Percentiles rank a stretch among this genome's conserved stretches.
phyloP scores from a whole-genome alignment of 92 coral and sea anemone genomes.

The Nematostella vectensis region DNA sequence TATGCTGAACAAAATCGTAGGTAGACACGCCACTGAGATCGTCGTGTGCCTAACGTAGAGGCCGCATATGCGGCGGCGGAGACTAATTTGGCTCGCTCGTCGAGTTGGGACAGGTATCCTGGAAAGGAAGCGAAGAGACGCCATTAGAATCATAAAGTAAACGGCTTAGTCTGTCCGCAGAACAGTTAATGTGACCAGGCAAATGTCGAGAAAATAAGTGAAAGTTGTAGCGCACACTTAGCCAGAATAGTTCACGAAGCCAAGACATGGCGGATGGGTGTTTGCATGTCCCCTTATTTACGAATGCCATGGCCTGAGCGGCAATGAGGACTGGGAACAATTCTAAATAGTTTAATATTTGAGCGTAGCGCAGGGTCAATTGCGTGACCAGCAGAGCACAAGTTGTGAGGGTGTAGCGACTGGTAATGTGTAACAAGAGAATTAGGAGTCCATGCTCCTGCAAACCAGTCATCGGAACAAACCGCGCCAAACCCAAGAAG shows the following conservation, averaged over 20 bases:
- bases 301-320: conserved; percentile 15
- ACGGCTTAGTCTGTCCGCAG: conserved; percentile 13
- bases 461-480: conserved; percentile 8
- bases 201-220: conserved; percentile 12
- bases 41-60: conserved; percentile 12
- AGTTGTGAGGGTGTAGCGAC: neutral
- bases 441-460: conserved; percentile 8
- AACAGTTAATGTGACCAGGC: conserved; percentile 6
- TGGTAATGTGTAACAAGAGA: neutral
- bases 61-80: conserved; percentile 19
- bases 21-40: conserved; percentile 15
- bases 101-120: conserved; percentile 15
- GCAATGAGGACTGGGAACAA: conserved; percentile 6
- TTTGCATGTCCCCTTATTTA: conserved; percentile 12
- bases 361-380: conserved; percentile 9
- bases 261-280: conserved; percentile 19
- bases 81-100: conserved; percentile 13
- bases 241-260: conserved; percentile 20
- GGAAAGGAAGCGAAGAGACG: neutral
- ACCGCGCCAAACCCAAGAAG: conserved; percentile 6
- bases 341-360: conserved; percentile 15
- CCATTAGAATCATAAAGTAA: conserved; percentile 5
- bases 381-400: conserved; percentile 15
- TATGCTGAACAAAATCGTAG: conserved; percentile 9
- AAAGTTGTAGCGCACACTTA: conserved; percentile 15